Percentiles rank a stretch among this genome's conserved stretches.
Conservation (phyloP, 2,888 invertebrate species). For the Anodontia alba region DNA sequence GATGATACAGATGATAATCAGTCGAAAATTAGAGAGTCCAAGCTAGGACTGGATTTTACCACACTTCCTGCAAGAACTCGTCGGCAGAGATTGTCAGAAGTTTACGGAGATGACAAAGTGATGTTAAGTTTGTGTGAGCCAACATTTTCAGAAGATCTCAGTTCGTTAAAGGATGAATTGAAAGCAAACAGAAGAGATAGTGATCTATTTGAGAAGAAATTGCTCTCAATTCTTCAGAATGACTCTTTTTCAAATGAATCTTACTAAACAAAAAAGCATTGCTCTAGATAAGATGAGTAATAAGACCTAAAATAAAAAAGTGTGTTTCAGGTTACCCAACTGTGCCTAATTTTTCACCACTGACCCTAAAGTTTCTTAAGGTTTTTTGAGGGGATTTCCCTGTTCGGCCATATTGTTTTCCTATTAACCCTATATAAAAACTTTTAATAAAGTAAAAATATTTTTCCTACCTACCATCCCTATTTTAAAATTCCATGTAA, state of each 20-base stretch:
- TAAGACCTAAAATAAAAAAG: too few relatives aligned
- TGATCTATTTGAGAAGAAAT: constrained; percentile 69
- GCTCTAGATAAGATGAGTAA: too few relatives aligned
- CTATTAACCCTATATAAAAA: too few relatives aligned
- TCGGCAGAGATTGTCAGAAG: constrained; percentile 39
- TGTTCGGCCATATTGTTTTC: too few relatives aligned
- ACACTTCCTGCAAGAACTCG: constrained; percentile 28
- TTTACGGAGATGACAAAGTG: constrained; percentile 42
- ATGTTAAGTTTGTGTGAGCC: constrained; percentile 48
- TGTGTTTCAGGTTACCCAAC: too few relatives aligned
- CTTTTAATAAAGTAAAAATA: too few relatives aligned
- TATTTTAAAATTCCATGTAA: too few relatives aligned
- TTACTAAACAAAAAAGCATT: background rate
- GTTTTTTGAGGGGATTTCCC: too few relatives aligned
- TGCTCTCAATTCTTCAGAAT: constrained; percentile 21
- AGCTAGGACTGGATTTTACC: background rate
- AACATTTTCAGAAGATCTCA: constrained; percentile 47
- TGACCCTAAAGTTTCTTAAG: too few relatives aligned
- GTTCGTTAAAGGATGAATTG: constrained; percentile 58
- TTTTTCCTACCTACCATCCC: too few relatives aligned
- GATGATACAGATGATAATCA: background rate
- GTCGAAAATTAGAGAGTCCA: background rate
- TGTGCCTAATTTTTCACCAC: too few relatives aligned
- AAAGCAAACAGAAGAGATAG: constrained; percentile 60
- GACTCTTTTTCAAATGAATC: background rate